Evolutionary conservation across 2,113 vertebrate species (phyloP), one percentile per base, ranked within the genome.

Genomic region (Anser brachyrhynchus): DNA sequence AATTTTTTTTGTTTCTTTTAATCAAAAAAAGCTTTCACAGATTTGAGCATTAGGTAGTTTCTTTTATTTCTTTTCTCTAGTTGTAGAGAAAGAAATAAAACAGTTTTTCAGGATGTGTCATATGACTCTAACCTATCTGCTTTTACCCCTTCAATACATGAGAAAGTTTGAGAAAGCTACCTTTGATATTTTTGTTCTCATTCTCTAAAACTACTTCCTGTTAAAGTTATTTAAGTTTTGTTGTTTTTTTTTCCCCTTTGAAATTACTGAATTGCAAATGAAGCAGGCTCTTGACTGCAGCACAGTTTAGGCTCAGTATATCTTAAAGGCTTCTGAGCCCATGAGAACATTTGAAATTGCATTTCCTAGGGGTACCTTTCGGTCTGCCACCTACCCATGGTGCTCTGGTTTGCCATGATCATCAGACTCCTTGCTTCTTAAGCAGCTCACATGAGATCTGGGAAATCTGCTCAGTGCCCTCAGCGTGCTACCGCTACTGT

Each of bases 171-270:
- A 87, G 73, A 85, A 96, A 93, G 78, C 69, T 72, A 91, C 64
- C 77, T 85, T 77, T 93, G 97, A 89, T 94, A 85, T 95, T 96
- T 97, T 97, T 96, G 81, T 74, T 89, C 83, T 84, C 52, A 74
- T 93, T 73, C 78, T 62, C 70, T 66, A 62, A 72, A 59, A 44
- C 33, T 28, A 62, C 91, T 94, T 97, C 95, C 91, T 96, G 84
- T 71, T 18, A 3, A 93, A 77, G 91, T 90, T 93, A 91, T 90
- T 95, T 93, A 90, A 11, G 46, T 44, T 44, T 44, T 44, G 43
- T 46, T 20, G 7, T 49, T 91, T 95, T 73, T 71, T 57, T 77
- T 67, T 33, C 57, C 76, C 37, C 67, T 77, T 91, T 82, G 59
- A 64, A 96, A 97, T 92, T 26, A n/a, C 79, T 70, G 78, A 94